These are phyloP conservation scores for Cecropterus lyciades DNA, from an alignment of 1,140 invertebrate genomes.

Conservation along the genomic window DNA sequence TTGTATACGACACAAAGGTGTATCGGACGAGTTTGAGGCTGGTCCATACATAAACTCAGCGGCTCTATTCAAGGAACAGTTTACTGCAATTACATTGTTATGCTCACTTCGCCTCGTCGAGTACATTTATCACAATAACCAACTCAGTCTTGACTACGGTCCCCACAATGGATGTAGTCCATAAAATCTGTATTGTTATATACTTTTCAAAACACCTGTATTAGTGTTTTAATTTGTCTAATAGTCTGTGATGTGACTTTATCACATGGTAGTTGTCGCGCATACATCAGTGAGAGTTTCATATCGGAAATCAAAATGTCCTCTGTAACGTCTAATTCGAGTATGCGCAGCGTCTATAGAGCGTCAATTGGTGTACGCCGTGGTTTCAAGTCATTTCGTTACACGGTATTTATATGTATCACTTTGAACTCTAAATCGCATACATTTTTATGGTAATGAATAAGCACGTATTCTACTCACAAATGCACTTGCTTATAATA, in stretches of 20 bases:
- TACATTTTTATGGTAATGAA: too few species aligned
- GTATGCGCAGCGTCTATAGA: conserved; percentile 77
- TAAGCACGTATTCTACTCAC: too few species aligned
- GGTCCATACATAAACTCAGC: conserved; percentile 58
- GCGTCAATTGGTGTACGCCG: conserved; percentile 75
- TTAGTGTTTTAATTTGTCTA: conserved; percentile 39
- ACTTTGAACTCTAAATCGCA: too few species aligned
- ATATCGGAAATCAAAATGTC: conserved; percentile 69
- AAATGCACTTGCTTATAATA: too few species aligned
- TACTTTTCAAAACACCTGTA: conserved; percentile 41
- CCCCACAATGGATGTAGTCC: conserved; percentile 72
- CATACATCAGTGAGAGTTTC: conserved; percentile 43
- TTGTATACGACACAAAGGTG: conserved; percentile 29
- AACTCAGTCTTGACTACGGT: conserved; percentile 75
- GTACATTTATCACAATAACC: conserved; percentile 74
- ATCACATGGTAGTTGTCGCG: conserved; percentile 30
- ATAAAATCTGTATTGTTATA: conserved; percentile 43
- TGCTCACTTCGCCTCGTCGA: conserved; percentile 73
- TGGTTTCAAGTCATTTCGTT: conserved; percentile 79
- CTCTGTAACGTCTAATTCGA: conserved; percentile 77
- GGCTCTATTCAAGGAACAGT: conserved; percentile 81
- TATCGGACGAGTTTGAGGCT: conserved; percentile 38
- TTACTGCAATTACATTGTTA: conserved; percentile 82
- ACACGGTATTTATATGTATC: conserved; percentile 66
- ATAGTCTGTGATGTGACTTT: conserved; percentile 66